These are phyloP conservation scores for Machimus atricapillus DNA, from an alignment of 2,888 invertebrate genomes.

Conservation along the genomic window DNA sequence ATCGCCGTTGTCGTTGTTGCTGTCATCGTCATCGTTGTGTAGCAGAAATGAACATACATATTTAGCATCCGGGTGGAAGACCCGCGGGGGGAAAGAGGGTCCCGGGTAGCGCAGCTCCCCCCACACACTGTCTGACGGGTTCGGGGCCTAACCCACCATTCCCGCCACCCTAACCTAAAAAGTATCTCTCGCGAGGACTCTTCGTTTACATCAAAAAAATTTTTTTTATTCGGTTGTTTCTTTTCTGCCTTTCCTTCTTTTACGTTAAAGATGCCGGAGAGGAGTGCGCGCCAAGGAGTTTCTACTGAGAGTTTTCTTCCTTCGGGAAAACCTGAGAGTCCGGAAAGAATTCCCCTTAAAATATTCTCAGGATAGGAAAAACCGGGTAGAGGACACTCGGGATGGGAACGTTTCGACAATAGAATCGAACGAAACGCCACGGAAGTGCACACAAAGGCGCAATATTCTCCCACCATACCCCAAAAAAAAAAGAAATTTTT, in stretches of 20 bases:
- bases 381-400: neutral
- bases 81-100: neutral
- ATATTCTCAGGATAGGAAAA: neutral
- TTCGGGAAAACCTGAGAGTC: neutral
- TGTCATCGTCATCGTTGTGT: constrained; percentile 43
- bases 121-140: constrained; percentile 29
- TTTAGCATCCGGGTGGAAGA: neutral
- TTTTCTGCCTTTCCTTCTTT: constrained; percentile 20
- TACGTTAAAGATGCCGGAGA: constrained; percentile 6
- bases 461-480: neutral
- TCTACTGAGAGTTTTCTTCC: constrained; percentile 1
- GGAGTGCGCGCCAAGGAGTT: neutral
- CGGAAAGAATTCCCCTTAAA: constrained; percentile 17
- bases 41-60: constrained; percentile 39
- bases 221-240: constrained; percentile 9
- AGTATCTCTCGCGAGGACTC: constrained; percentile 35
- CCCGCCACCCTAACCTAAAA: neutral
- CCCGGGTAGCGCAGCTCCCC: neutral
- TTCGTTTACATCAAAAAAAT: constrained; percentile 24
- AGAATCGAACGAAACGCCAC: neutral
- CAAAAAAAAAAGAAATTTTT: neutral
- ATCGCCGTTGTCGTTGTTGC: constrained; percentile 39
- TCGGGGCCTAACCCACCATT: neutral
- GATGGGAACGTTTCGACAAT: neutral
- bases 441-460: neutral